Base-by-base conservation (phyloP, 2,888 invertebrate genomes). In the Sinelater perroti region DNA sequence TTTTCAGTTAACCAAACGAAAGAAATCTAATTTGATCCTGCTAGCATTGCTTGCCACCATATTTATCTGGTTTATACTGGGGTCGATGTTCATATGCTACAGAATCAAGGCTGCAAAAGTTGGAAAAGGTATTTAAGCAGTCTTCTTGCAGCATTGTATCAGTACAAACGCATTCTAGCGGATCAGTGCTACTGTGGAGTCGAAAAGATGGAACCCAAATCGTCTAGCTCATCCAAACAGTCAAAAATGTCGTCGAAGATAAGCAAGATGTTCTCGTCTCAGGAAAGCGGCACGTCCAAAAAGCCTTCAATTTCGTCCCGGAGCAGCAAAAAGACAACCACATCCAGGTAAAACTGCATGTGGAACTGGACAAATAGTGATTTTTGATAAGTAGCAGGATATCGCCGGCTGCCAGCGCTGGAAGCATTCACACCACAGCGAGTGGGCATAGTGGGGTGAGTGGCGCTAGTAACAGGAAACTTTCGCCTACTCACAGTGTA, bases 21-120 rank as follows among this genome's bases (percentile, higher is more conserved):
- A 63, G 21, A 53, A 49, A 35, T 60, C 62, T 3, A 66, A 67
- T 51, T 51, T 69, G 28, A 65, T 70, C 11, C 53, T 70, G 8
- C 46, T 68, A 30, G 73, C 72, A 1, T 70, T 76, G 50, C 55
- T 78, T 30, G 63, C 71, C 3, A 72, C 73, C 2, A 76, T 78
- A 5, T 60, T 76, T 13, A 63, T 75, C n/a, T 78, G 78, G 78
- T 77, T 78, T 57, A 51, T 75, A 8, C 60, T 77, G 17, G 78
- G 77, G 0, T 72, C 75, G 0, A 64, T 72, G 11, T 77, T 76
- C 56, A 71, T 77, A 46, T 78, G 77, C 53, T 77, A 73, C 44
- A 56, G 69, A 4, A 55, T 55, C 16, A 31, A 14, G 8, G 28
- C 59, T 10, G 28, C 42, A 17, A 49, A 50, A n/a, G n/a, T n/a